A percentile compares a stretch with the other conserved stretches of the same genome.
Conservation (phyloP, 2,888 invertebrate species). For the Caradrina clavipalpis region DNA sequence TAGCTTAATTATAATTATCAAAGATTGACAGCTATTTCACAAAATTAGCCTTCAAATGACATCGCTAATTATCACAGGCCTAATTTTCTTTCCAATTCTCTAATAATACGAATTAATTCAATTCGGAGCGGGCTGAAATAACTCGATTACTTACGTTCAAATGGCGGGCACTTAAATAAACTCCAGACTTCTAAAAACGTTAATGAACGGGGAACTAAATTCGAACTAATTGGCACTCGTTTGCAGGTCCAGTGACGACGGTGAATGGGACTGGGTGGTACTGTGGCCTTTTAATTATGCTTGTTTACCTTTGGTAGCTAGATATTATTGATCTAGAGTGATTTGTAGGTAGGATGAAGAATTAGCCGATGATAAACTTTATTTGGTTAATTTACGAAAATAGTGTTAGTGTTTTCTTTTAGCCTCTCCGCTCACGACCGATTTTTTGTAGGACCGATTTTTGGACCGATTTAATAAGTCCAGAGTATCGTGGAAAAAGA, state of each 20-base stretch:
- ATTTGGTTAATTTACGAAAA: too few species aligned
- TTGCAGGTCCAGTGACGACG: constrained; percentile 18
- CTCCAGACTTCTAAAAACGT: constrained; percentile 34
- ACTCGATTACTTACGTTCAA: constrained; percentile 48
- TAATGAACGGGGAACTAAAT: constrained; percentile 45
- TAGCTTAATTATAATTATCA: too few species aligned
- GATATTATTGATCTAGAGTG: too few species aligned
- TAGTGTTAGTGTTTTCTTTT: too few species aligned
- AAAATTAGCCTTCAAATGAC: neutral
- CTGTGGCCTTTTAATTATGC: neutral
- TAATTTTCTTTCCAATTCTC: constrained; percentile 1
- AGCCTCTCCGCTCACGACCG: too few species aligned
- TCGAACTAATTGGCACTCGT: constrained; percentile 52
- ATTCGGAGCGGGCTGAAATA: constrained; percentile 31
- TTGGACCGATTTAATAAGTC: too few species aligned
- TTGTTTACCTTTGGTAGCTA: neutral
- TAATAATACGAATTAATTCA: constrained; percentile 17
- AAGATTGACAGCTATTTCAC: too few species aligned
- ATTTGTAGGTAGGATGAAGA: too few species aligned
- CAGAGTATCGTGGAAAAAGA: too few species aligned
- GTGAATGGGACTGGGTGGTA: neutral
- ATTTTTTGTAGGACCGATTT: too few species aligned
- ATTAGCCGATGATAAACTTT: too few species aligned
- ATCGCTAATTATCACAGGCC: neutral
- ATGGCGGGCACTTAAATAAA: constrained; percentile 44